Base-by-base conservation (phyloP, 2,113 vertebrate species). In the Gavia stellata region DNA sequence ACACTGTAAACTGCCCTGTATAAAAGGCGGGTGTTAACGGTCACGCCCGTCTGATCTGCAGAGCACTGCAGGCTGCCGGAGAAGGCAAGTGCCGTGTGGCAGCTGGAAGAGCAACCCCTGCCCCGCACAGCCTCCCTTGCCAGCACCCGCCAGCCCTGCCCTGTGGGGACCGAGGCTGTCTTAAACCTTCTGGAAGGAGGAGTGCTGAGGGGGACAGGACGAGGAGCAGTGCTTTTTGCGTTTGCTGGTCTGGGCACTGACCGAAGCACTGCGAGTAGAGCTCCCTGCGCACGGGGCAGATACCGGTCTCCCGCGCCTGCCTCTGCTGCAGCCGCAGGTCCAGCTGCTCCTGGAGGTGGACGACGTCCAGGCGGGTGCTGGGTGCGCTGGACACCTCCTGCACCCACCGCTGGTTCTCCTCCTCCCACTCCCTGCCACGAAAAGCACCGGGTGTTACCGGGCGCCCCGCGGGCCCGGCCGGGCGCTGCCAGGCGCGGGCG, bases 201-300 rank as follows among this genome's bases (percentile, higher is more conserved):
- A 17, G 11, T 0, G 28, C 21, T 7, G 75, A 5, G 4, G 7
- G 50, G 50, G 70, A 5, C 5, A 7, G 23, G 26, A 34, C 2
- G 20, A 18, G 28, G 45, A 13, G 36, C 17, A 1, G 4, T 1
- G 47, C 26, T 14, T 14, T 7, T 24, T 3, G 42, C 8, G 8
- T 14, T 31, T 12, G 44, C 31, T 0, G 67, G 17, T 10, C 2
- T 4, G 16, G 18, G 16, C 71, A 56, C 98, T 97, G 93, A 99
- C 99, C 99, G 18, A 99, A 99, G 95, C 99, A 99, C 97, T 99
- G 99, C 0, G 98, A 94, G 96, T 99, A 99, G 28, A 99, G 98
- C 93, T 99, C 99, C 86, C 99, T 96, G 90, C 99, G 99, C 25
- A 99, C 98, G 0, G 99, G 99, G 80, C 99, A 99, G 96, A 99